A percentile compares a stretch with the other conserved stretches of the same genome.
These are phyloP conservation scores for Gymnocephalus cernua DNA, from an alignment of 2,113 vertebrate genomes.

Conservation along the genomic window DNA sequence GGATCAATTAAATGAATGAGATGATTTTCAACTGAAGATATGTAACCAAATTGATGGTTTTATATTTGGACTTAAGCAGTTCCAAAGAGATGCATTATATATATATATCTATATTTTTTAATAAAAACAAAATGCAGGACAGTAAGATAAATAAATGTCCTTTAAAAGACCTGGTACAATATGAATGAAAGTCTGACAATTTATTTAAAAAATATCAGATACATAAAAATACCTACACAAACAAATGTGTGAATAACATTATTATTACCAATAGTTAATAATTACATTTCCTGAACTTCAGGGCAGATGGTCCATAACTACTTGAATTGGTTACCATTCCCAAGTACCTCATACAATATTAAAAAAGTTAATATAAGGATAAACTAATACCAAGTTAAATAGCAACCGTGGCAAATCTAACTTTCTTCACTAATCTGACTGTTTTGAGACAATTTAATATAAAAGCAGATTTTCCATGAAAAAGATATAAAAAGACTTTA, in stretches of 20 bases:
- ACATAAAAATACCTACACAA: neutral
- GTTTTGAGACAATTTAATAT: too few species aligned
- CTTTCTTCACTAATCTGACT: neutral
- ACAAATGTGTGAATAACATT: too few species aligned
- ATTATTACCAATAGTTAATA: neutral
- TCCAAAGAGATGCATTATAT: neutral
- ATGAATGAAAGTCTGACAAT: neutral
- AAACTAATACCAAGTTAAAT: neutral
- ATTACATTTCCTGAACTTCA: neutral
- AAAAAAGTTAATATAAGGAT: too few species aligned
- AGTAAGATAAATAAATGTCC: neutral
- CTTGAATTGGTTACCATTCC: neutral
- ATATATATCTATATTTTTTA: neutral
- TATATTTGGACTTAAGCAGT: neutral
- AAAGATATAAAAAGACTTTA: neutral
- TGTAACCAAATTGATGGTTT: neutral
- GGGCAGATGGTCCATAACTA: neutral
- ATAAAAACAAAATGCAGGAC: neutral
- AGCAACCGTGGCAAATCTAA: neutral
- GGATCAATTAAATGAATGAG: neutral
- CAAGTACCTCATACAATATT: neutral
- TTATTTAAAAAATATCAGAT: neutral
- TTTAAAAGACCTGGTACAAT: neutral
- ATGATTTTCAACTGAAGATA: neutral
- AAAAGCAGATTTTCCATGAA: neutral